Base-by-base conservation (phyloP, 2,113 vertebrate genomes). In the Sminthopsis crassicaudata region DNA sequence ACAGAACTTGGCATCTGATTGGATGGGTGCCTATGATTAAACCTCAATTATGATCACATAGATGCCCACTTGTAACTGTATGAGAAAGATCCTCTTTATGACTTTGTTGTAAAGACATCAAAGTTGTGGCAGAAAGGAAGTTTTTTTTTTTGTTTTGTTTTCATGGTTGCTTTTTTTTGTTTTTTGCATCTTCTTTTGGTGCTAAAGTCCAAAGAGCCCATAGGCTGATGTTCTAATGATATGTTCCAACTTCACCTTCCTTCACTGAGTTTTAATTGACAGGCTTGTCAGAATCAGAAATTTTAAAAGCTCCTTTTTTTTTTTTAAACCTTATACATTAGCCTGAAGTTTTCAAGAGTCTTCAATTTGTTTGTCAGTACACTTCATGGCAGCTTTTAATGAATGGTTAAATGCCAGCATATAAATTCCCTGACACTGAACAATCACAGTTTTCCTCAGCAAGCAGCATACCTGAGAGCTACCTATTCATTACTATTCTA, bases 311-410 rank as follows among this genome's bases (percentile, higher is more conserved):
- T 90, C 50, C 25, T 46, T 46, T 92, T 90, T 53, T 95, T 10
- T 50, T 92, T 90, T 53, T 94, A 0, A 46, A 51, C 26, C 3
- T 53, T 60, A 23, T 42, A 60, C 8, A 46, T 46, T 95, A 97
- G 95, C 4, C 2, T 51, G 1, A 53, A 96, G 1, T 1, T 95
- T 94, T 94, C 19, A 46, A 46, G 24, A 52, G 5, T 14, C 23
- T 91, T 92, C 27, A 89, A 48, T 84, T 36, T 96, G 48, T 92
- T 94, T 89, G 46, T 53, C 91, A 94, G 76, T 96, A 92, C 9
- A 1, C 50, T n/a, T 25, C 94, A 94, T 90, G 3, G 54, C 12
- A 42, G 0, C 0, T 96, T 97, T 97, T 96, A 94, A 36, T 95
- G 91, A 51, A 93, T 55, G 0, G 3, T 91, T 96, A 96, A 94